Percentiles rank a stretch among this genome's conserved stretches.
Evolutionary conservation across 2,797 vertebrate species (phyloP).

Genomic region (Coranthus polyacanthus): DNA sequence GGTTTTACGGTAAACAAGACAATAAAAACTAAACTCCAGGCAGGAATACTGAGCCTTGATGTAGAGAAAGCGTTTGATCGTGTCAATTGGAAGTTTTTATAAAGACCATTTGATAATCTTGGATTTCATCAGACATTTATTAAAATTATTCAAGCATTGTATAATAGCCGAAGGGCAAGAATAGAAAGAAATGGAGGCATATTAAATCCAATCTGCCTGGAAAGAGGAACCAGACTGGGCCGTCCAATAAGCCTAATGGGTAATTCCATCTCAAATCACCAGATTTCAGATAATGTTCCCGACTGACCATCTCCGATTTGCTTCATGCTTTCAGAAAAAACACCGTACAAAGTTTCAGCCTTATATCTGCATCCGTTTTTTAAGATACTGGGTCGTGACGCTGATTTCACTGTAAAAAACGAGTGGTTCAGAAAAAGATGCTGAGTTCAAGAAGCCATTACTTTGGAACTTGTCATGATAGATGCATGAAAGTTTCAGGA

Average conservation of each 20-base stretch:
- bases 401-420: too few relatives aligned
- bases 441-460: not conserved
- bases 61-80: not conserved
- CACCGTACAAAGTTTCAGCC: too few relatives aligned
- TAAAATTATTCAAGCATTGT: not conserved
- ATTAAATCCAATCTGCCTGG: not conserved
- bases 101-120: not conserved
- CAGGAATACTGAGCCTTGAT: not conserved
- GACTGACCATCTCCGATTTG: too few relatives aligned
- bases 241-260: not conserved
- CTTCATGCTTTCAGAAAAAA: too few relatives aligned
- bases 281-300: too few relatives aligned
- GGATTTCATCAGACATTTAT: conserved; percentile 8
- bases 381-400: too few relatives aligned
- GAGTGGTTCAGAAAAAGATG: too few relatives aligned
- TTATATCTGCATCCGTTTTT: too few relatives aligned
- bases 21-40: not conserved
- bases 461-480: too few relatives aligned
- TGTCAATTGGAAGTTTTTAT: not conserved
- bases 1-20: not conserved
- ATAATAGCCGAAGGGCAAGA: not conserved
- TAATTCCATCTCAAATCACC: too few relatives aligned
- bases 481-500: too few relatives aligned
- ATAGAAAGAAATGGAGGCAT: conserved; percentile 9
- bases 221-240: not conserved